Evolutionary conservation across 2,113 vertebrate species (phyloP).

Genomic region (Nycticryphes semicollaris): DNA sequence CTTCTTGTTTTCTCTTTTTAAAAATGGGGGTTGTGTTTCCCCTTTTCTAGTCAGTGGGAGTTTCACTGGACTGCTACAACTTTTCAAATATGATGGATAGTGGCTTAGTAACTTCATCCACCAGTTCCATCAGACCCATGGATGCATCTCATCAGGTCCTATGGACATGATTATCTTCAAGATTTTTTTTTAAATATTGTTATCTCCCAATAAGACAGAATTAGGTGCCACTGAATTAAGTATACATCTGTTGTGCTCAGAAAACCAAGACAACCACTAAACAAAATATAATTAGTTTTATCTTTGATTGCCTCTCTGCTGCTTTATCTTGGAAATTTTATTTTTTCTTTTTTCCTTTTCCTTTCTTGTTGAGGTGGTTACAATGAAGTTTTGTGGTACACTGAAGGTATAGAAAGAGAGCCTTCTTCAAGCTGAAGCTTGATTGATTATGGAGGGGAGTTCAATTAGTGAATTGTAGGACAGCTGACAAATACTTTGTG

Average conservation of each 20-base stretch:
- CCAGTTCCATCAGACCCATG: neutral
- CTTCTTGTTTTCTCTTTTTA: neutral
- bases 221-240: neutral
- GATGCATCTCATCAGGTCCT: too few relatives aligned
- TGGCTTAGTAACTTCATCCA: neutral
- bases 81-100: neutral
- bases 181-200: neutral
- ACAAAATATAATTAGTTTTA: neutral
- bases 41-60: neutral
- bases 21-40: neutral
- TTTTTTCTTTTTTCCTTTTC: neutral
- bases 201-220: neutral
- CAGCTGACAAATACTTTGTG: neutral
- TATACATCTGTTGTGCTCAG: neutral
- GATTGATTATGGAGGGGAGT: neutral
- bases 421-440: neutral
- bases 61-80: neutral
- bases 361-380: neutral
- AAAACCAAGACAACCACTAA: neutral
- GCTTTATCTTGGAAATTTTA: neutral
- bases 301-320: accelerated
- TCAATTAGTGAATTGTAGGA: neutral
- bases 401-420: neutral
- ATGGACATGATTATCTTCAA: neutral
- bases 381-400: neutral